Percentiles rank a stretch among this genome's conserved stretches.
These are phyloP conservation scores for Danio choprae DNA, from an alignment of 2,797 vertebrate species.

Conservation along the genomic window DNA sequence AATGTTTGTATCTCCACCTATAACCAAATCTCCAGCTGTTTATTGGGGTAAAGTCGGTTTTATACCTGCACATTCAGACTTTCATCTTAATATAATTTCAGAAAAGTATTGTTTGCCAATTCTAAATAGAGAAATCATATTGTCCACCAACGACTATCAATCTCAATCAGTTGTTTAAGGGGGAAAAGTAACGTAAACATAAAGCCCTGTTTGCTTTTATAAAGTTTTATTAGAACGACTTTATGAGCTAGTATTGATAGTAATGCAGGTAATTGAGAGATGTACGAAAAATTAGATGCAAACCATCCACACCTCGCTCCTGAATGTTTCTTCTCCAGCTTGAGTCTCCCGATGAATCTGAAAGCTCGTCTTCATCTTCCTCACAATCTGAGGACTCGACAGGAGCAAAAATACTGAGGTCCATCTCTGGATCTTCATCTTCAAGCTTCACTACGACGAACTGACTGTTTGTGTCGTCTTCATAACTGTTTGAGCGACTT, in stretches of 20 bases:
- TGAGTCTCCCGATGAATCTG: neutral
- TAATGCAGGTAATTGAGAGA: too few relatives aligned
- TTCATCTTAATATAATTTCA: too few relatives aligned
- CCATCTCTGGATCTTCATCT: slow-evolving; percentile 29
- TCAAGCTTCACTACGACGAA: slow-evolving; percentile 26
- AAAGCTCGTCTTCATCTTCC: neutral
- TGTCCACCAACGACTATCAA: too few relatives aligned
- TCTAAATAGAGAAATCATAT: too few relatives aligned
- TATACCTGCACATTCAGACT: too few relatives aligned
- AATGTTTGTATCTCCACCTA: neutral
- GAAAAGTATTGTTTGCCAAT: too few relatives aligned
- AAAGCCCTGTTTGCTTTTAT: too few relatives aligned
- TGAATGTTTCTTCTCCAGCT: slow-evolving; percentile 3
- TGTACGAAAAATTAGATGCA: neutral
- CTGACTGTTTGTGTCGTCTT: neutral
- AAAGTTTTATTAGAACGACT: neutral
- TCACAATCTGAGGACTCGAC: slow-evolving; percentile 30
- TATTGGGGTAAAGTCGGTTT: too few relatives aligned
- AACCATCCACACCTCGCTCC: slow-evolving; percentile 12
- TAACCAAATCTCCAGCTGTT: neutral
- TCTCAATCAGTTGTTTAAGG: too few relatives aligned
- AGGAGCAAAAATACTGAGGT: slow-evolving; percentile 39
- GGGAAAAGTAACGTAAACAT: neutral
- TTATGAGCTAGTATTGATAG: neutral
- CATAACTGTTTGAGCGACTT: slow-evolving; percentile 1